Evolutionary conservation across 2,888 invertebrate genomes (phyloP).

Genomic region (Oeneis ivallda): DNA sequence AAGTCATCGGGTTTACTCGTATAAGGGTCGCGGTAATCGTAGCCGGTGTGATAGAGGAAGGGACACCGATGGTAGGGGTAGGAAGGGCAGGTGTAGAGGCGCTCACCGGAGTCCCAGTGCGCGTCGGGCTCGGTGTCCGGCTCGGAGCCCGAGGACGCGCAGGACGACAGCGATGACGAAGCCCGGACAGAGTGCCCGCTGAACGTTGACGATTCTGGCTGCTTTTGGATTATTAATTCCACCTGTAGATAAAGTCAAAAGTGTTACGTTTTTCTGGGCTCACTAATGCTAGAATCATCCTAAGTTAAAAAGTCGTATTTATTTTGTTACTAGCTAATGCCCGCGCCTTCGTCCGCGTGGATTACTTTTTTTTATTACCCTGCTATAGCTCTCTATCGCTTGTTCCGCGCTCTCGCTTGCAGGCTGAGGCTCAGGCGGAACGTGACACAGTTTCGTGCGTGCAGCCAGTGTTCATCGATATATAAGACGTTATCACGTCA

Average conservation of each 20-base stretch:
- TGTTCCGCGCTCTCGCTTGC: too few relatives aligned
- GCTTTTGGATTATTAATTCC: constrained; percentile 83
- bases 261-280: too few relatives aligned
- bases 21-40: not conserved
- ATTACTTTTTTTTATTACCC: too few relatives aligned
- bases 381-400: too few relatives aligned
- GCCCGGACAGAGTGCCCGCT: constrained; percentile 46
- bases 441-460: too few relatives aligned
- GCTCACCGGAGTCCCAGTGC: constrained; percentile 91
- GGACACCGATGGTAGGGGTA: constrained; percentile 16
- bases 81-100: constrained; percentile 4
- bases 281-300: too few relatives aligned
- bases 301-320: too few relatives aligned
- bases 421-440: too few relatives aligned
- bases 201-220: constrained; percentile 74
- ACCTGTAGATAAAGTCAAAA: constrained; percentile 65
- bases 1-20: constrained; percentile 5
- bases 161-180: constrained; percentile 46
- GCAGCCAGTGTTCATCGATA: too few relatives aligned
- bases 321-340: too few relatives aligned
- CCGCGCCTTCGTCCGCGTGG: too few relatives aligned
- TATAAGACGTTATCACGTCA: too few relatives aligned
- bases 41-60: not conserved
- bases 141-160: constrained; percentile 61
- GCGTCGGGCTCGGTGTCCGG: constrained; percentile 72